These are phyloP conservation scores for Philhelius pedissequus DNA, from an alignment of 2,888 invertebrate genomes.

Conservation along the genomic window DNA sequence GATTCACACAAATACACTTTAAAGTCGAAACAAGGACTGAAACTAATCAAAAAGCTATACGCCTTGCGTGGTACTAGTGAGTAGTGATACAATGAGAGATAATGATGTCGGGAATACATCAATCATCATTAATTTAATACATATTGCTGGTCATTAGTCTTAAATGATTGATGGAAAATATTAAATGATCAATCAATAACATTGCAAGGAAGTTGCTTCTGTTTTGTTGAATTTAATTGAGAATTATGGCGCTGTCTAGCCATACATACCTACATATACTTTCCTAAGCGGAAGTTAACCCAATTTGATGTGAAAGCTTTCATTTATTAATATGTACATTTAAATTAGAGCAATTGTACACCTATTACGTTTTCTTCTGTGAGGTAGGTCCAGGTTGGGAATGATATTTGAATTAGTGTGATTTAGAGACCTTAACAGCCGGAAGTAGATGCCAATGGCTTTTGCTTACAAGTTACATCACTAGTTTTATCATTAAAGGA, in stretches of 20 bases:
- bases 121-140: neutral
- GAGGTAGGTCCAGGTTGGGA: conserved; percentile 16
- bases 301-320: conserved; percentile 6
- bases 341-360: neutral
- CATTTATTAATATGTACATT: neutral
- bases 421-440: neutral
- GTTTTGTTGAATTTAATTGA: neutral
- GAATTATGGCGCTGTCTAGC: neutral
- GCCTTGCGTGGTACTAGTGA: no score
- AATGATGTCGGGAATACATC: neutral
- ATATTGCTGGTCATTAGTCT: neutral
- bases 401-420: neutral
- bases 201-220: neutral
- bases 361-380: neutral
- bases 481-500: neutral
- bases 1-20: neutral
- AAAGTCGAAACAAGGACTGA: neutral
- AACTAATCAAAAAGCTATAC: neutral
- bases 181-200: neutral
- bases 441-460: neutral
- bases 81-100: neutral
- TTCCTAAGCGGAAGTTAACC: neutral
- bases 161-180: conserved; percentile 5
- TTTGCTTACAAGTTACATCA: neutral
- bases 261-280: neutral